phyloP scores from a whole-genome alignment of 2,113 vertebrate genomes.

The Colistium nudipinnis region DNA sequence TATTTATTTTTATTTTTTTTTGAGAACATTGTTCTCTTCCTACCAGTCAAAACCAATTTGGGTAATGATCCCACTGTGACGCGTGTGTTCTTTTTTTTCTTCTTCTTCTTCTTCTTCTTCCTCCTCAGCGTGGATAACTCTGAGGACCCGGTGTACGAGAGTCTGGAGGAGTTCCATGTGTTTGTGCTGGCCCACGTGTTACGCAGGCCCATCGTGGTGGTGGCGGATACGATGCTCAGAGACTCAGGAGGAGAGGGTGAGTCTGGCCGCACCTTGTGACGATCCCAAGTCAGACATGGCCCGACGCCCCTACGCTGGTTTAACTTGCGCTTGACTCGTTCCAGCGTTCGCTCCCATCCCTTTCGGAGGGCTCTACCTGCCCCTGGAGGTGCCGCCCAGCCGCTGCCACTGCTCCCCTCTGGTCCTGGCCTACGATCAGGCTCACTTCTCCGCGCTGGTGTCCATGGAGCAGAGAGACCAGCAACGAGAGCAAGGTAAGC shows the following conservation, averaged over 20 bases:
- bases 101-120: not conserved
- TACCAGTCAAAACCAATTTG: slow-evolving; percentile 1
- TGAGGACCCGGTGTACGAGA: slow-evolving; percentile 97
- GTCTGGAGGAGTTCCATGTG: slow-evolving; percentile 97
- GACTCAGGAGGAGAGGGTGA: slow-evolving; percentile 98
- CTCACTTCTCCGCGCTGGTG: slow-evolving; percentile 98
- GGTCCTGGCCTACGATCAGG: slow-evolving; percentile 98
- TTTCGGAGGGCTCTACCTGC: slow-evolving; percentile 96
- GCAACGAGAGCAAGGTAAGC: slow-evolving; percentile 94
- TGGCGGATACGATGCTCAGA: slow-evolving; percentile 96
- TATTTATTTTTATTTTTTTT: too few species aligned
- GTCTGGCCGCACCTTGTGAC: not conserved
- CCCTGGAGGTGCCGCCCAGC: slow-evolving; percentile 96
- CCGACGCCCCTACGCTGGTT: too few species aligned
- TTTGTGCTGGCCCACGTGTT: slow-evolving; percentile 97
- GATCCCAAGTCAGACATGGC: not conserved
- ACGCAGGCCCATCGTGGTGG: slow-evolving; percentile 93
- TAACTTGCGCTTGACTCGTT: too few species aligned
- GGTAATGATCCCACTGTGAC: not conserved
- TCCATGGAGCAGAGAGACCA: slow-evolving; percentile 99
- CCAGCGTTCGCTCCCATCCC: slow-evolving; percentile 97
- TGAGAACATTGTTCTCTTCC: too few species aligned
- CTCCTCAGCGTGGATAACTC: slow-evolving; percentile 90
- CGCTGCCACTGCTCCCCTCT: slow-evolving; percentile 97
- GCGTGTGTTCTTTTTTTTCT: slow-evolving; percentile 3